These are phyloP conservation scores for Solen grandis DNA, from an alignment of 1,140 invertebrate species.

Conservation along the genomic window DNA sequence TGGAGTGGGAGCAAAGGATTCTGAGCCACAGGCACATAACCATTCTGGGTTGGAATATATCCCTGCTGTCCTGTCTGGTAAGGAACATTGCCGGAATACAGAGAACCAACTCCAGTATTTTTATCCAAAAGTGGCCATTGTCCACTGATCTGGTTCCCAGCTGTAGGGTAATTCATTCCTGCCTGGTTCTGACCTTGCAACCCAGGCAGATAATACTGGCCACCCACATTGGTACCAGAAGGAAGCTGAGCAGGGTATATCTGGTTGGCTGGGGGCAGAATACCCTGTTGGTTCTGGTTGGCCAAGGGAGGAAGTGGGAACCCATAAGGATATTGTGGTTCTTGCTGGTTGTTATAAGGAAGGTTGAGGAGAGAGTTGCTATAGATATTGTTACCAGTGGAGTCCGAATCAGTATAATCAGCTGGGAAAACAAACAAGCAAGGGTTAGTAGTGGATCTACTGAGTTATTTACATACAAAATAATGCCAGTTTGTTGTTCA, in stretches of 20 bases:
- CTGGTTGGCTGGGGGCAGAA: slow-evolving; percentile 35
- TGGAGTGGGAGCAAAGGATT: slow-evolving; percentile 17
- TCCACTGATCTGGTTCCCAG: background rate
- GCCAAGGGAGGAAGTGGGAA: slow-evolving; percentile 33
- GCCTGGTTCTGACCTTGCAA: slow-evolving; percentile 46
- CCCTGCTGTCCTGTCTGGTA: slow-evolving; percentile 9
- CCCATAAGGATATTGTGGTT: slow-evolving; percentile 43
- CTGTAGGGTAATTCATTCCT: background rate
- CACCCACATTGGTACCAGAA: slow-evolving; percentile 29
- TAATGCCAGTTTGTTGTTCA: too few relatives aligned
- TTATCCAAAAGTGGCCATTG: slow-evolving; percentile 19
- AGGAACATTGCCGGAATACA: slow-evolving; percentile 29
- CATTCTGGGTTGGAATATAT: slow-evolving; percentile 34
- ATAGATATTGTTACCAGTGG: slow-evolving; percentile 22
- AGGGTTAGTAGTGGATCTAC: too few relatives aligned
- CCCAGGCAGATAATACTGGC: slow-evolving; percentile 39
- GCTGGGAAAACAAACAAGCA: slow-evolving; percentile 37
- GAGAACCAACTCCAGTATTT: slow-evolving; percentile 7
- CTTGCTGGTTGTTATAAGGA: slow-evolving; percentile 7
- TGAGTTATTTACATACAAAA: too few relatives aligned
- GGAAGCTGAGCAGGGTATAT: slow-evolving; percentile 8
- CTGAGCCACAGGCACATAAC: slow-evolving; percentile 4
- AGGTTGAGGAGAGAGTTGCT: slow-evolving; percentile 31
- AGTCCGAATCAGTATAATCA: slow-evolving; percentile 15
- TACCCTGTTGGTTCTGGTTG: slow-evolving; percentile 26